Evolutionary conservation across 2,888 invertebrate species (phyloP).

Genomic region (Rhagium mordax): DNA sequence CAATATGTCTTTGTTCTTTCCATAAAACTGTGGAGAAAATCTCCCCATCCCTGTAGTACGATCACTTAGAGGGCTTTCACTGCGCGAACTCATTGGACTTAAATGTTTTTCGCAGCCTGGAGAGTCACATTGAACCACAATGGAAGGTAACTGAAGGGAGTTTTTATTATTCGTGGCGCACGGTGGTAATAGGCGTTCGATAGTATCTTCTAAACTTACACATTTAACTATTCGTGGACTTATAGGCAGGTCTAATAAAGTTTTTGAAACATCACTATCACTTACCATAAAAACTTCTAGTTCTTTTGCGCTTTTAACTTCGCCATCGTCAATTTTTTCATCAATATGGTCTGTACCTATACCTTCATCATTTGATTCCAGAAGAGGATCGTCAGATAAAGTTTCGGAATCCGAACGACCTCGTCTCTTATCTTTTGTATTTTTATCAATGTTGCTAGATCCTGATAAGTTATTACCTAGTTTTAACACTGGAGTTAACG

Average conservation of each 20-base stretch:
- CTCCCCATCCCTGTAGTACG: conserved; percentile 77
- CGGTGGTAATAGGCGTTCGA: conserved; percentile 67
- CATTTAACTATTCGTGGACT: conserved; percentile 72
- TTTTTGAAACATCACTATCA: conserved; percentile 66
- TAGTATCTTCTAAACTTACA: conserved; percentile 73
- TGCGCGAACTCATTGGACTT: conserved; percentile 84
- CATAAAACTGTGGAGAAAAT: conserved; percentile 83
- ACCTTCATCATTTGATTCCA: conserved; percentile 85
- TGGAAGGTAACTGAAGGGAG: conserved; percentile 75
- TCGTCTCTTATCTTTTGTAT: conserved; percentile 72
- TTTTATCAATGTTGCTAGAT: conserved; percentile 49
- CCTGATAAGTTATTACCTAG: conserved; percentile 68
- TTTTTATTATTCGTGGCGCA: conserved; percentile 63
- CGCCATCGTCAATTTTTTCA: conserved; percentile 82
- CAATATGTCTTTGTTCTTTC: conserved; percentile 75
- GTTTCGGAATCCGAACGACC: conserved; percentile 84
- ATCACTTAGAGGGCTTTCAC: conserved; percentile 85
- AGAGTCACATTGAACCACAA: conserved; percentile 73
- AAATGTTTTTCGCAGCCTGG: conserved; percentile 64
- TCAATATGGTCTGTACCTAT: conserved; percentile 82
- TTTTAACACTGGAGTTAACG: conserved; percentile 74
- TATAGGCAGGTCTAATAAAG: conserved; percentile 70
- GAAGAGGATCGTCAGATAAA: conserved; percentile 79
- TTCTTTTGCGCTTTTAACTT: conserved; percentile 79
- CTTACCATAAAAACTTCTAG: conserved; percentile 70